These are phyloP conservation scores for Siderastrea radians DNA, from an alignment of 92 coral and sea anemone species.

Conservation along the genomic window DNA sequence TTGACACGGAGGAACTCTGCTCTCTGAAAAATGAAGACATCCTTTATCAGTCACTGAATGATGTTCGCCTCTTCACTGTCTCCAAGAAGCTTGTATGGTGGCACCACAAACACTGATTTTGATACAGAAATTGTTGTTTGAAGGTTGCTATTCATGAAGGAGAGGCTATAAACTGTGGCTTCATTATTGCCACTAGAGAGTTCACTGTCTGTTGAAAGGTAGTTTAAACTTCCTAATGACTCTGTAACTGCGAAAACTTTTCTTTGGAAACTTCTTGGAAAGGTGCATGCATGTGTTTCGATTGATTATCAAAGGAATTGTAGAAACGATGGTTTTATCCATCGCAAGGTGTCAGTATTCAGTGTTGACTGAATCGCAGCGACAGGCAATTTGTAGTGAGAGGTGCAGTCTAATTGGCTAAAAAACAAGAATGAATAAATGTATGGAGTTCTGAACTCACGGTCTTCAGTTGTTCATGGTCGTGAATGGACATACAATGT, in stretches of 20 bases:
- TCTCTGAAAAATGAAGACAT: background rate
- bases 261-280: background rate
- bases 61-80: slow-evolving; percentile 10
- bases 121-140: background rate
- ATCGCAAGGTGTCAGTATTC: background rate
- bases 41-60: background rate
- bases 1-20: background rate
- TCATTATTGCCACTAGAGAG: slow-evolving; percentile 21
- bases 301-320: background rate
- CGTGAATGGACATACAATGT: slow-evolving; percentile 1
- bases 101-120: background rate
- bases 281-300: background rate
- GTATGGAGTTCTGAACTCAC: background rate
- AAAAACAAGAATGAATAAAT: background rate
- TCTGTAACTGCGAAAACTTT: background rate
- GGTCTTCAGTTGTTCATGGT: background rate
- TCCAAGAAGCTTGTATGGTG: background rate
- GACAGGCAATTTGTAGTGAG: background rate
- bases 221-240: background rate
- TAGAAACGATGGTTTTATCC: slow-evolving; percentile 1
- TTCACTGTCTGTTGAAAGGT: slow-evolving; percentile 17
- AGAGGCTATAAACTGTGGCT: slow-evolving; percentile 9
- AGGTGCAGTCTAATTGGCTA: background rate
- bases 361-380: background rate
- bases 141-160: background rate